Percentiles rank a stretch among this genome's conserved stretches.
Evolutionary conservation across 2,888 invertebrate genomes (phyloP).

Genomic region (Cantharis nigra): DNA sequence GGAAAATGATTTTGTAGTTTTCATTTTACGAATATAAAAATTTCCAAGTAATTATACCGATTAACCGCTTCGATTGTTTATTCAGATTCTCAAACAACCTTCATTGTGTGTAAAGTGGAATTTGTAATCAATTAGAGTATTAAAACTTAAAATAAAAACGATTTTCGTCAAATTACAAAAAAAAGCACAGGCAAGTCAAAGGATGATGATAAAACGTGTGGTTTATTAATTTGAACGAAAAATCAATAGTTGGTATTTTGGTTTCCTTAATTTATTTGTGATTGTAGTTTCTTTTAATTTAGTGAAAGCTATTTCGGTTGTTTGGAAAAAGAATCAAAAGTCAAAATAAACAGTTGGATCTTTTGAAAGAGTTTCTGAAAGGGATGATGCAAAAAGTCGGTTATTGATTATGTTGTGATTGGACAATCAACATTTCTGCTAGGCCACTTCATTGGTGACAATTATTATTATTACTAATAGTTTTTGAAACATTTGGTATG

Average conservation of each 20-base stretch:
- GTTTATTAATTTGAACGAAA: not conserved
- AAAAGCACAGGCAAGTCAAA: not conserved
- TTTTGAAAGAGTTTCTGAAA: not conserved
- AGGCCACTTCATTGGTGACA: not conserved
- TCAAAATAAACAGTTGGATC: not conserved
- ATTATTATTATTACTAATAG: not conserved
- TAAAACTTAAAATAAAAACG: not conserved
- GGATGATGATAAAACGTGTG: not conserved
- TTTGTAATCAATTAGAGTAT: not conserved
- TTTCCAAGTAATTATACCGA: not conserved
- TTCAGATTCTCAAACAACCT: not conserved
- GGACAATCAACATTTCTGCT: not conserved
- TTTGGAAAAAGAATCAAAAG: not conserved
- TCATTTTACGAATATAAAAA: not conserved
- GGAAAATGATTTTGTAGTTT: not conserved
- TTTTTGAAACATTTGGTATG: not conserved
- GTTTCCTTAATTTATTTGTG: not conserved
- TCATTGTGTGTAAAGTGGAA: not conserved
- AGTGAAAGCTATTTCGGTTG: not conserved
- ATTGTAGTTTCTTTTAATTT: not conserved
- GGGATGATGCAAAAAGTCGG: not conserved
- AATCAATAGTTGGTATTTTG: not conserved
- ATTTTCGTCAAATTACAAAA: not conserved
- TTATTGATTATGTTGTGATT: not conserved
- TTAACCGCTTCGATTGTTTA: not conserved